A percentile compares a stretch with the other conserved stretches of the same genome.
These are phyloP conservation scores for Smutsia gigantea DNA, from an alignment of 2,797 vertebrate species.

Conservation along the genomic window DNA sequence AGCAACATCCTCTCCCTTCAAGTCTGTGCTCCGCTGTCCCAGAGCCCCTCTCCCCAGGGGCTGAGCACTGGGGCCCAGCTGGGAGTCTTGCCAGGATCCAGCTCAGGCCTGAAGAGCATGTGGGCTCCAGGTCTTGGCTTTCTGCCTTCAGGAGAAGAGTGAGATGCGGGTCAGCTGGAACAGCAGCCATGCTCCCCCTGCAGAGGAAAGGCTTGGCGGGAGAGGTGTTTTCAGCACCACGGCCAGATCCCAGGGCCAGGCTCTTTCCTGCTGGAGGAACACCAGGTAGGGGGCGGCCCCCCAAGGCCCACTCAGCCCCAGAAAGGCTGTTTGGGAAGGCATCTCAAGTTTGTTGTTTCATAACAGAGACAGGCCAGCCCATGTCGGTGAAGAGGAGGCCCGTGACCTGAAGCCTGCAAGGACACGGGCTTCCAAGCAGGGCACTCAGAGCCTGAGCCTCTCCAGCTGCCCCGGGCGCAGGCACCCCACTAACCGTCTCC, in stretches of 20 bases:
- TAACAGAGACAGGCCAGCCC: background rate
- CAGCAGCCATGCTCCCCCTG: fast-evolving
- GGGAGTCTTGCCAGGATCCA: background rate
- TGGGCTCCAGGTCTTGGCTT: background rate
- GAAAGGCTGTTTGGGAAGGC: background rate
- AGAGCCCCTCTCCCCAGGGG: background rate
- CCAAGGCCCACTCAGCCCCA: background rate
- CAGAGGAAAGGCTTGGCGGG: fast-evolving
- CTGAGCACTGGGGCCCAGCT: background rate
- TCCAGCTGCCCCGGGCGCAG: too few species aligned
- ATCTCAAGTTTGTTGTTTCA: background rate
- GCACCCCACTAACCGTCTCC: background rate
- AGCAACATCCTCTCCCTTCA: background rate
- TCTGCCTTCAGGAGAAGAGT: background rate
- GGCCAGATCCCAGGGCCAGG: background rate
- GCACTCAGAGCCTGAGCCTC: background rate
- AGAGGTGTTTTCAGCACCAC: background rate
- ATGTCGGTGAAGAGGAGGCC: background rate
- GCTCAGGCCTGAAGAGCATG: background rate
- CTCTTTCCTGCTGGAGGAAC: too few species aligned
- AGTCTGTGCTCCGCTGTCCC: background rate
- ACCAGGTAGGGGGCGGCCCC: background rate
- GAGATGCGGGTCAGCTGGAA: too few species aligned
- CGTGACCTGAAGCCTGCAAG: background rate
- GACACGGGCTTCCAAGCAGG: background rate